A percentile compares a stretch with the other conserved stretches of the same genome.
Evolutionary conservation across 1,140 invertebrate species (phyloP).

Genomic region (Adelges cooleyi): DNA sequence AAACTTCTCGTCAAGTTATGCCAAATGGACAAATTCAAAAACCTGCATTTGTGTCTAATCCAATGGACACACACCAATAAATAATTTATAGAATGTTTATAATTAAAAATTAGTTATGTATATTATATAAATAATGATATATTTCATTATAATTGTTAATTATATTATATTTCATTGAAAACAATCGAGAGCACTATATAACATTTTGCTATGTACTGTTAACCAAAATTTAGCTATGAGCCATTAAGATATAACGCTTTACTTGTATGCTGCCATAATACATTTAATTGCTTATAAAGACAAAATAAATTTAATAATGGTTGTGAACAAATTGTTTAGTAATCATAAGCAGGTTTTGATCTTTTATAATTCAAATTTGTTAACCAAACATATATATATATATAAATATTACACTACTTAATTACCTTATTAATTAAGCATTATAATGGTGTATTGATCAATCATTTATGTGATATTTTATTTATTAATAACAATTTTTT

Average conservation of each 20-base stretch:
- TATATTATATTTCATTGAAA: too few relatives aligned
- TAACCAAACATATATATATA: too few relatives aligned
- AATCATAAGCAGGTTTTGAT: background rate
- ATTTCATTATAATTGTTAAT: too few relatives aligned
- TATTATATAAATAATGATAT: too few relatives aligned
- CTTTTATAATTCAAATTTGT: background rate
- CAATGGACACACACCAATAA: slow-evolving; percentile 4
- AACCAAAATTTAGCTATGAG: slow-evolving; percentile 11
- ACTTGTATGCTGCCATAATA: slow-evolving; percentile 11
- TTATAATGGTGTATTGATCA: too few relatives aligned
- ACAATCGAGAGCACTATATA: too few relatives aligned
- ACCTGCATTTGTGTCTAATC: slow-evolving; percentile 20
- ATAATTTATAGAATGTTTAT: too few relatives aligned
- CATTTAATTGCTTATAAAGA: slow-evolving; percentile 11
- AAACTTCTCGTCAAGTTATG: slow-evolving; percentile 22
- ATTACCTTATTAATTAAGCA: too few relatives aligned
- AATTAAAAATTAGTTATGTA: too few relatives aligned
- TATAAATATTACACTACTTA: too few relatives aligned
- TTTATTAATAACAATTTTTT: slow-evolving; percentile 2
- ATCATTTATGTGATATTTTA: slow-evolving; percentile 22
- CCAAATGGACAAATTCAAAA: slow-evolving; percentile 25
- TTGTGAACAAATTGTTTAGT: slow-evolving; percentile 7
- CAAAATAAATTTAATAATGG: background rate
- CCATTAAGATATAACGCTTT: slow-evolving; percentile 12
- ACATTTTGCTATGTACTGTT: background rate